These are phyloP conservation scores for Zophobas atratus DNA, from an alignment of 1,140 invertebrate species.

Conservation along the genomic window DNA sequence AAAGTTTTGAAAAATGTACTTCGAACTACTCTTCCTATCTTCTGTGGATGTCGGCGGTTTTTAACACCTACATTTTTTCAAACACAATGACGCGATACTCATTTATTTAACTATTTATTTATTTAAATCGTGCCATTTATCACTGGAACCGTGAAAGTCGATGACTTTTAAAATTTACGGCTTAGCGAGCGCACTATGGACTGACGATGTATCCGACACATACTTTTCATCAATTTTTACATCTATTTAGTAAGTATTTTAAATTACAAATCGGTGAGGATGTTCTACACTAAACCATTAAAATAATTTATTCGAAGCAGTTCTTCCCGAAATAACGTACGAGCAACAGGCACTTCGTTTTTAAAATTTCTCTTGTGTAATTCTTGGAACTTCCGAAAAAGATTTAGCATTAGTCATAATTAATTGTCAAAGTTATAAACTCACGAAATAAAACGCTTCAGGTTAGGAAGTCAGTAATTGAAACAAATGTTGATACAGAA, in stretches of 20 bases:
- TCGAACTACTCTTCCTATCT: slow-evolving; percentile 15
- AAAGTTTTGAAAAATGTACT: slow-evolving; percentile 19
- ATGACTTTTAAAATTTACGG: slow-evolving; percentile 11
- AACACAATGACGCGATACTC: slow-evolving; percentile 32
- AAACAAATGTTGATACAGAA: slow-evolving; percentile 29
- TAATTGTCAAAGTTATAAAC: slow-evolving; percentile 19
- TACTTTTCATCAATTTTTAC: slow-evolving; percentile 18
- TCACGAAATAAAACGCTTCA: slow-evolving; percentile 16
- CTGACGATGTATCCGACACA: slow-evolving; percentile 7
- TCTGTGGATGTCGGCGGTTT: slow-evolving; percentile 5
- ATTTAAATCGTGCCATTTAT: slow-evolving; percentile 35
- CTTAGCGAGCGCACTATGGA: neutral
- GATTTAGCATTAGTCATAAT: slow-evolving; percentile 19
- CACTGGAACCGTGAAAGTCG: slow-evolving; percentile 5
- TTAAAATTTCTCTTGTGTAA: neutral
- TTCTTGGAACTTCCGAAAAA: neutral
- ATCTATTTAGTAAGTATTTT: slow-evolving; percentile 3
- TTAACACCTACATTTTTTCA: slow-evolving; percentile 22
- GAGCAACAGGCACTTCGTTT: neutral
- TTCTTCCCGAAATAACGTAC: neutral
- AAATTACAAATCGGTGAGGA: slow-evolving; percentile 29
- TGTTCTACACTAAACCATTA: neutral
- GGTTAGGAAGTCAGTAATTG: slow-evolving; percentile 18
- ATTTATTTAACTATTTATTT: slow-evolving; percentile 30
- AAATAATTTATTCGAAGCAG: neutral